phyloP scores from a whole-genome alignment of 2,113 vertebrate species.

The Hylia prasina region DNA sequence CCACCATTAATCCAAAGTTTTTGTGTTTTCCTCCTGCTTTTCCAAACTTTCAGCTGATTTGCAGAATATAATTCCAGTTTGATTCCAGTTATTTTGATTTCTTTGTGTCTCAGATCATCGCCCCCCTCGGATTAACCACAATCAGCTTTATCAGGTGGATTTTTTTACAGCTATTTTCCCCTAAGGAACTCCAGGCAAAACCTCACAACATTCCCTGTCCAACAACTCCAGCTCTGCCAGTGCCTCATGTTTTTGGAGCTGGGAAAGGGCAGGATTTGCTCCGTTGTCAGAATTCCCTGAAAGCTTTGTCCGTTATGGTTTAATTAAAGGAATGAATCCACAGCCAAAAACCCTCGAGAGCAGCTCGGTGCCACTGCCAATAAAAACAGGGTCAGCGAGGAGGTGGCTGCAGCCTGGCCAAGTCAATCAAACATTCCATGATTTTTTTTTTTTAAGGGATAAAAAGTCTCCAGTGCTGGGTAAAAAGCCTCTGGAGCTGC shows the following conservation, averaged over 20 bases:
- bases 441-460: neutral
- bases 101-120: neutral
- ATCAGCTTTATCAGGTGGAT: rapidly evolving
- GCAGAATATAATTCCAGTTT: neutral
- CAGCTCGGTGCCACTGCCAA: neutral
- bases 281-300: neutral
- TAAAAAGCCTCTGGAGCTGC: neutral
- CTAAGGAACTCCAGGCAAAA: neutral
- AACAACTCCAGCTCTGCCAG: neutral
- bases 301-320: neutral
- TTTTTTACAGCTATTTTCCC: neutral
- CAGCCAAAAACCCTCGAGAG: neutral
- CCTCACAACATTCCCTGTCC: neutral
- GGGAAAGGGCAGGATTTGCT: neutral
- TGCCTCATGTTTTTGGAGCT: neutral
- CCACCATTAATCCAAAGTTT: rapidly evolving
- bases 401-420: neutral
- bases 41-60: neutral
- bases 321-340: neutral
- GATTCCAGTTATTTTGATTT: neutral
- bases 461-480: rapidly evolving
- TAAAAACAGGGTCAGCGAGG: neutral
- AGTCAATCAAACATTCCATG: neutral
- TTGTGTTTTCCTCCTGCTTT: neutral
- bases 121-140: neutral